phyloP scores from a whole-genome alignment of 2,888 invertebrate genomes.

The Argynnis bischoffii region DNA sequence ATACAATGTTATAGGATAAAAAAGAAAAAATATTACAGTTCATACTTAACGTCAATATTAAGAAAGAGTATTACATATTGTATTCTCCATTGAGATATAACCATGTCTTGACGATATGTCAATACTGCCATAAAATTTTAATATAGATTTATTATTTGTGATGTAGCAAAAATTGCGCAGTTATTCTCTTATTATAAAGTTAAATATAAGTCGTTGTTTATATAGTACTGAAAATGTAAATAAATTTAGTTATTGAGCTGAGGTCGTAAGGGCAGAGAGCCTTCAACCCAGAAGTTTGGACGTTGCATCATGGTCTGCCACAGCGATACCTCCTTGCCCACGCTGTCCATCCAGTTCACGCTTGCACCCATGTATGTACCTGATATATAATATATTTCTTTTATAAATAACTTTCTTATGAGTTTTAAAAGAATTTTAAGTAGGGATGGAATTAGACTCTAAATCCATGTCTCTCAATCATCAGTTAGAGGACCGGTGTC shows the following conservation, averaged over 20 bases:
- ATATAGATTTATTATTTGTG: constrained; percentile 2
- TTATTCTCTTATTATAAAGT: neutral
- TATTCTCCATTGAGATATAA: constrained; percentile 26
- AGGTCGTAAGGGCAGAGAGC: constrained; percentile 92
- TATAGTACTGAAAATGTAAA: neutral
- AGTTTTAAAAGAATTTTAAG: neutral
- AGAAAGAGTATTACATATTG: constrained; percentile 29
- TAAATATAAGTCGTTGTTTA: neutral
- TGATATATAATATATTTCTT: constrained; percentile 54
- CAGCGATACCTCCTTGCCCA: constrained; percentile 92
- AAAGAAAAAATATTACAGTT: neutral
- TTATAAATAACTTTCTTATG: neutral
- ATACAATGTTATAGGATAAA: constrained; percentile 24
- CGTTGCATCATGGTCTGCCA: constrained; percentile 98
- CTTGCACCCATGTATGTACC: constrained; percentile 92
- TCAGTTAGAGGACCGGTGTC: too few species aligned
- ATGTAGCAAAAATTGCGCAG: constrained; percentile 1
- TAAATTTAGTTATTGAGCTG: constrained; percentile 79
- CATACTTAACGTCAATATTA: constrained; percentile 9
- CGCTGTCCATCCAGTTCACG: constrained; percentile 98
- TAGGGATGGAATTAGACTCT: too few species aligned
- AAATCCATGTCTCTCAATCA: too few species aligned
- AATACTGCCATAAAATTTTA: constrained; percentile 2
- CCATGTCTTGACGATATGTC: neutral
- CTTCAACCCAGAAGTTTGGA: constrained; percentile 99